Evolutionary conservation across 2,888 invertebrate species (phyloP), one percentile per base, ranked within the genome.

Genomic region (Nomada lathburiana): DNA sequence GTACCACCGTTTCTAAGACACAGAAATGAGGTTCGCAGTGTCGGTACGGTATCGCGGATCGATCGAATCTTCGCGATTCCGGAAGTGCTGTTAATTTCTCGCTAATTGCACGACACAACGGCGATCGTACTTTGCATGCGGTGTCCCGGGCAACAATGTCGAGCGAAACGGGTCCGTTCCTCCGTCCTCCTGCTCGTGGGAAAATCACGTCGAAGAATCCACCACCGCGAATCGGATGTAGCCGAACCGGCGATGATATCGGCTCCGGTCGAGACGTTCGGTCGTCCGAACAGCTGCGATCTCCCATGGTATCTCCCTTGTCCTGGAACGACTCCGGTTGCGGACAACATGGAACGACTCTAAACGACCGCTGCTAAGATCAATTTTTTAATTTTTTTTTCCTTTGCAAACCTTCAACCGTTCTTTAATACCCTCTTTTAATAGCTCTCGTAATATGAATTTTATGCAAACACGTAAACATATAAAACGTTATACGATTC

Each of bases 171-270:
- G 50, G 62, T 36, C 57, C 52, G 36, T 26, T 82, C 83, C 73
- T 82, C 78, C 83, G 82, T 78, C 83, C 73, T 83, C 62, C 76
- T 36, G 68, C 65, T 53, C 84, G 87, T 86, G 87, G 71, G 87
- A 81, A 84, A 86, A 47, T 52, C 36, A 36, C 73, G 68, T 74
- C 62, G 73, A 78, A 75, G 82, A 84, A 87, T 82, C 76, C 74
- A 76, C 78, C 76, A 76, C 44, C 70, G 69, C 57, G 75, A 71
- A 79, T 86, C 81, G 81, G 86, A 84, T 76, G 87, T 86, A 79
- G 76, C 59, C 76, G 76, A 79, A 86, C 78, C 60, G 70, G 50
- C 85, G 87, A 82, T 83, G 78, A 87, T 87, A 87, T 87, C 87
- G 76, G 65, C 53, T 70, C 50, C 52, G 73, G 47, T 42, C 84